These are phyloP conservation scores for Hydraecia micacea DNA, from an alignment of 2,888 invertebrate genomes.

Conservation along the genomic window DNA sequence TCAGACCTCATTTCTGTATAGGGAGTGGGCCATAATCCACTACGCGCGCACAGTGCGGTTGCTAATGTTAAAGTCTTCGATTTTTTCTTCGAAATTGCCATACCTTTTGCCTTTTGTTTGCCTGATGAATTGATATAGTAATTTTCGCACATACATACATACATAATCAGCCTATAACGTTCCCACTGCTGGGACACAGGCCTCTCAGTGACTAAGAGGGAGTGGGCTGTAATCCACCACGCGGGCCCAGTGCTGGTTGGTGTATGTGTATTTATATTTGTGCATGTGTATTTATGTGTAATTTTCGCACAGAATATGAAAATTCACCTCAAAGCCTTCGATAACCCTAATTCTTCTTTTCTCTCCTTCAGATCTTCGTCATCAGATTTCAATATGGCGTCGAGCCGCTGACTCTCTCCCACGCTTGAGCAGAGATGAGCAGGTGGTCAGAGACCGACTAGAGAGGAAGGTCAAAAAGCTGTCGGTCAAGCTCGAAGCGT, in stretches of 20 bases:
- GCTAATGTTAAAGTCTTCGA: no score
- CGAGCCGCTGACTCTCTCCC: constrained; percentile 94
- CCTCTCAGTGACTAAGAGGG: no score
- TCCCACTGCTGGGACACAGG: no score
- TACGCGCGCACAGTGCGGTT: no score
- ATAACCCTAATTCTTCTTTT: not conserved
- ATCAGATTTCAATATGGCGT: constrained; percentile 96
- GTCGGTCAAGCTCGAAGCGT: constrained; percentile 78
- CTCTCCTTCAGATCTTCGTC: constrained; percentile 91
- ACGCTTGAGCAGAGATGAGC: constrained; percentile 95
- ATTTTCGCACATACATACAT: not conserved
- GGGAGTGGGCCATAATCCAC: no score
- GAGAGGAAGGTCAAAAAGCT: constrained; percentile 93
- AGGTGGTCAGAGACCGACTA: constrained; percentile 93
- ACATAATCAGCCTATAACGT: no score
- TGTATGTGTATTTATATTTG: no score
- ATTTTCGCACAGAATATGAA: not conserved
- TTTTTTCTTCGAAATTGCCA: no score
- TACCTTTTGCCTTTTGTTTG: not conserved
- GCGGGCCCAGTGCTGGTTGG: no score
- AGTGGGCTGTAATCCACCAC: no score
- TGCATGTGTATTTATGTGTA: no score
- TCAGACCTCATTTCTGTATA: no score
- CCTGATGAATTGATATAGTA: not conserved
- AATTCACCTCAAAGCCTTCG: not conserved